Evolutionary conservation across 2,113 vertebrate genomes (phyloP), one percentile per base, ranked within the genome.

Genomic region (Antigone vipio): DNA sequence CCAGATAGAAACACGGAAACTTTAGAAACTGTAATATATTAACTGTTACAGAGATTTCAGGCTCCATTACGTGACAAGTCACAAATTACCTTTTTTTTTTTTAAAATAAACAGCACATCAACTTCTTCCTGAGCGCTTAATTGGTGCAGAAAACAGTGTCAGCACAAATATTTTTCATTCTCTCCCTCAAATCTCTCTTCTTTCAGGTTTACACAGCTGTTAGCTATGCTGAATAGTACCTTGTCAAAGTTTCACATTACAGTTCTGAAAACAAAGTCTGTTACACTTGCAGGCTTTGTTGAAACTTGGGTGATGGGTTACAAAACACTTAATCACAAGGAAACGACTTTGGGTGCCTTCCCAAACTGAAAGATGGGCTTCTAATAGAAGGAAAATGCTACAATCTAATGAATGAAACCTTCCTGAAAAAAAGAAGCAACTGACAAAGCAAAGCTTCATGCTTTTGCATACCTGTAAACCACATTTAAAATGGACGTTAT

Each of bases 381-480:
- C 35, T 49, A 60, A 55, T 16, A 56, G 24, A 72, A 64, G 10
- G 3, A 79, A 87, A 82, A 76, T 35, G 64, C 45, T 76, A 60
- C 30, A 59, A 1, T 21, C 13, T 53, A 24, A 11, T 24, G 49
- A 78, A 73, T 6, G 1, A 83, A 79, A 78, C 12, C 30, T 64
- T 64, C 12, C 38, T 15, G 15, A 23, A 55, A 73, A 24, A 27
- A 30, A n/a, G 68, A 15, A 71, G 3, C 3, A 71, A 62, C 8
- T 11, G 11, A 87, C 12, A 23, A 22, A 68, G 15, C 16, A 84
- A 67, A 93, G 15, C 20, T 55, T 32, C 23, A 20, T 15, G 18
- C 40, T 45, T 38, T 5, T 62, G 19, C 24, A 22, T 12, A n/a
- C 0, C 0, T 13, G 29, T 8, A 62, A 40, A 76, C 32, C 15